Evolutionary conservation across 1,140 invertebrate genomes (phyloP).

Genomic region (Drosophila baimaii): DNA sequence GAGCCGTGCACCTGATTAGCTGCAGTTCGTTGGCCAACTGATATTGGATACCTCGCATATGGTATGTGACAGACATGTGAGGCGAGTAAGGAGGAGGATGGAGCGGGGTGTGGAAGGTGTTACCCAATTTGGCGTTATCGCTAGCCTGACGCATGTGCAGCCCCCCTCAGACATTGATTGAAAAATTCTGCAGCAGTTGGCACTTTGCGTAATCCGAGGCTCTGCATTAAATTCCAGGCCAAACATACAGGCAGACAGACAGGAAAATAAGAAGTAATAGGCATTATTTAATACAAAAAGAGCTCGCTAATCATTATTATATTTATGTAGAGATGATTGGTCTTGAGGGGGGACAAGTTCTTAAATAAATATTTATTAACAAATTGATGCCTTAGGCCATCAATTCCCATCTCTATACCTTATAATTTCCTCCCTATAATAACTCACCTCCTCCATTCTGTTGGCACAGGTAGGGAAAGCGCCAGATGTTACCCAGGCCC

Average conservation of each 20-base stretch:
- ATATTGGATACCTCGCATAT: slow-evolving; percentile 51
- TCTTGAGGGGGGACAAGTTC: not conserved
- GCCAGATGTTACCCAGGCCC: slow-evolving; percentile 96
- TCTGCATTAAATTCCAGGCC: slow-evolving; percentile 16
- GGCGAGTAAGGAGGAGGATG: too few species aligned
- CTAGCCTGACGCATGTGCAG: slow-evolving; percentile 33
- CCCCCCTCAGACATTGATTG: slow-evolving; percentile 37
- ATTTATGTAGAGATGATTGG: too few species aligned
- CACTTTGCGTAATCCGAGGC: slow-evolving; percentile 39
- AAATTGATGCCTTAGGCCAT: too few species aligned
- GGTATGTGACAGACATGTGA: slow-evolving; percentile 23
- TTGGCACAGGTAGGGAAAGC: slow-evolving; percentile 97
- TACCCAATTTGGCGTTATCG: slow-evolving; percentile 55
- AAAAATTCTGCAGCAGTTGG: slow-evolving; percentile 31
- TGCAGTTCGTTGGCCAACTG: slow-evolving; percentile 53
- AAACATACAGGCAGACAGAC: not conserved
- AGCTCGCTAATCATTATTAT: not conserved
- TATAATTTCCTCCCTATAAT: slow-evolving; percentile 39
- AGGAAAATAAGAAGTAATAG: not conserved
- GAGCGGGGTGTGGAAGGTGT: not conserved
- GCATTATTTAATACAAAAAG: slow-evolving; percentile 1
- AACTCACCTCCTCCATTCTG: slow-evolving; percentile 97
- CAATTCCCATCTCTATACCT: too few species aligned
- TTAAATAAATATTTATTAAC: not conserved
- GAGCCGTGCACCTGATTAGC: slow-evolving; percentile 66